These are phyloP conservation scores for Drosophila meridionalis DNA, from an alignment of 2,888 invertebrate species.

Conservation along the genomic window DNA sequence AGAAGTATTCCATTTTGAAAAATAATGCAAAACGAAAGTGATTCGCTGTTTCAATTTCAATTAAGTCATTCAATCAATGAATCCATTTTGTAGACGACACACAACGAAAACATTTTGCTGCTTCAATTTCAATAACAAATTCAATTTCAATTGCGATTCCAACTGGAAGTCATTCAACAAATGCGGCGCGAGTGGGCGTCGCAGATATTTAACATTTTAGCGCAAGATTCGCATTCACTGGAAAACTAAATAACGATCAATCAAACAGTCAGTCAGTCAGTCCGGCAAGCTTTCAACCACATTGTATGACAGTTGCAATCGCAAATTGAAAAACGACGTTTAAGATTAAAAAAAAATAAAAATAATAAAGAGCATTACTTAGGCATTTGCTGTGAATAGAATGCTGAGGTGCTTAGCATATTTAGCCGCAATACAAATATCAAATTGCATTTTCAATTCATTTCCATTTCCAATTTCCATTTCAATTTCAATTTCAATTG, in stretches of 20 bases:
- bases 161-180: not conserved
- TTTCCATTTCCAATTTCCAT: constrained; percentile 25
- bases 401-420: constrained; percentile 24
- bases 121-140: not conserved
- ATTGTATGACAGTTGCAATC: constrained; percentile 48
- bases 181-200: constrained; percentile 2
- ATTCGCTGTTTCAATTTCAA: not conserved
- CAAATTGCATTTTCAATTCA: constrained; percentile 38
- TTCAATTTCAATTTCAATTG: constrained; percentile 28
- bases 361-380: constrained; percentile 4
- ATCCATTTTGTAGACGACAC: not conserved
- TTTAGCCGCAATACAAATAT: constrained; percentile 7
- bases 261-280: not conserved
- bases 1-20: no score
- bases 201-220: constrained; percentile 13
- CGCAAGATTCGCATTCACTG: constrained; percentile 1
- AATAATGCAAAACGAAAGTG: no score
- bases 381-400: constrained; percentile 19
- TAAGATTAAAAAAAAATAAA: constrained; percentile 11
- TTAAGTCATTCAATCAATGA: not conserved
- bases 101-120: not conserved
- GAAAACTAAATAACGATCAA: constrained; percentile 1
- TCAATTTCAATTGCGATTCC: not conserved
- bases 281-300: constrained; percentile 1
- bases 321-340: constrained; percentile 21